These are phyloP conservation scores for Aricia agestis DNA, from an alignment of 1,140 invertebrate genomes.

Conservation along the genomic window DNA sequence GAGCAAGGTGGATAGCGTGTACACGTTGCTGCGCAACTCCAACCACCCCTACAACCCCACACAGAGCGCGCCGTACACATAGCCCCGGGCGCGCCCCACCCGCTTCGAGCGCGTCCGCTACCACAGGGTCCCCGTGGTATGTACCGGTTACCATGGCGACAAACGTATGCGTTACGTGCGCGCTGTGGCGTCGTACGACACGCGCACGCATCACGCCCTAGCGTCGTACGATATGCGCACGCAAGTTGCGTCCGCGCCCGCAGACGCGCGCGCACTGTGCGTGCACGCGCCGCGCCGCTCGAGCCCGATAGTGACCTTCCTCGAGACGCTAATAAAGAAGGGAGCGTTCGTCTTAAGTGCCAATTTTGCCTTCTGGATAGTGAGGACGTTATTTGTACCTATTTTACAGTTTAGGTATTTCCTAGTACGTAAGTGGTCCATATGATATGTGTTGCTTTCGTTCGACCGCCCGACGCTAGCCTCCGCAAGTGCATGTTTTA, in stretches of 20 bases:
- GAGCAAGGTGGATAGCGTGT: slow-evolving; percentile 95
- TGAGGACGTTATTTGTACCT: slow-evolving; percentile 72
- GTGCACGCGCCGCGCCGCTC: slow-evolving; percentile 25
- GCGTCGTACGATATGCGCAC: slow-evolving; percentile 6
- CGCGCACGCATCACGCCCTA: slow-evolving; percentile 13
- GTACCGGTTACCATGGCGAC: neutral
- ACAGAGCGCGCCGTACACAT: slow-evolving; percentile 65
- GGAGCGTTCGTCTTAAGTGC: slow-evolving; percentile 72
- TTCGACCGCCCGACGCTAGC: slow-evolving; percentile 10
- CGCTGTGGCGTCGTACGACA: slow-evolving; percentile 6
- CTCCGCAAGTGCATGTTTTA: slow-evolving; percentile 4
- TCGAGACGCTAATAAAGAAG: slow-evolving; percentile 50
- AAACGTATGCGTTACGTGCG: slow-evolving; percentile 18
- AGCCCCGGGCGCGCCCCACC: slow-evolving; percentile 35
- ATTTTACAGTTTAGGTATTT: slow-evolving; percentile 72
- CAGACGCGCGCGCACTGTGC: slow-evolving; percentile 10
- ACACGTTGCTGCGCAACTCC: slow-evolving; percentile 92
- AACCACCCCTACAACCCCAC: slow-evolving; percentile 87
- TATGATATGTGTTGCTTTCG: slow-evolving; percentile 48
- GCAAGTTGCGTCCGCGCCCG: neutral
- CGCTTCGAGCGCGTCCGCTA: slow-evolving; percentile 11
- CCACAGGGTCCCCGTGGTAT: neutral
- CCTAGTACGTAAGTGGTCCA: slow-evolving; percentile 68
- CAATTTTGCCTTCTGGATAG: slow-evolving; percentile 77
- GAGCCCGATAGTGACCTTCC: slow-evolving; percentile 30